These are phyloP conservation scores for Capra hircus DNA, from an alignment of 2,113 vertebrate species.

Conservation along the genomic window DNA sequence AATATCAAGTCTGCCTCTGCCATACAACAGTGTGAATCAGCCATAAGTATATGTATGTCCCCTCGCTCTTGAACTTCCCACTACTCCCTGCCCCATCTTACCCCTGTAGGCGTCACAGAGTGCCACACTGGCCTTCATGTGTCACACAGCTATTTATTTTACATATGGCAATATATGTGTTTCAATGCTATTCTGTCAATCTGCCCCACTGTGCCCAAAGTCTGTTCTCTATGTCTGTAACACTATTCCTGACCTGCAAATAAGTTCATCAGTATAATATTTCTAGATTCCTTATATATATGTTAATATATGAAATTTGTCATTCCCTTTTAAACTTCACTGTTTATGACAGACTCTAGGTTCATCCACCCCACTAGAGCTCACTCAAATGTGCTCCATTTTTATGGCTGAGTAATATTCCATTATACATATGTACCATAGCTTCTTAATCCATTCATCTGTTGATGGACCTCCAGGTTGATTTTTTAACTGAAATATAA, in stretches of 20 bases:
- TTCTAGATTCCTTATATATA: neutral
- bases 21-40: neutral
- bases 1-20: neutral
- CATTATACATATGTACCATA: neutral
- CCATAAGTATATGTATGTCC: neutral
- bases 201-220: neutral
- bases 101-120: neutral
- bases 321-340: neutral
- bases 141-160: neutral
- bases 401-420: neutral
- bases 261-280: neutral
- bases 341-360: neutral
- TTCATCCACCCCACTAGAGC: neutral
- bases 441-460: neutral
- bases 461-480: neutral
- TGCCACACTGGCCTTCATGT: neutral
- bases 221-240: neutral
- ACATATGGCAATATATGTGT: neutral
- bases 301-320: neutral
- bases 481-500: neutral
- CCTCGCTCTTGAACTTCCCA: neutral
- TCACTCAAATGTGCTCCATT: neutral
- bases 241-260: neutral
- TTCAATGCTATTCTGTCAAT: neutral
- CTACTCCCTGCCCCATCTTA: neutral